These are phyloP conservation scores for Drosophila setifemur DNA, from an alignment of 1,140 invertebrate genomes.

Conservation along the genomic window DNA sequence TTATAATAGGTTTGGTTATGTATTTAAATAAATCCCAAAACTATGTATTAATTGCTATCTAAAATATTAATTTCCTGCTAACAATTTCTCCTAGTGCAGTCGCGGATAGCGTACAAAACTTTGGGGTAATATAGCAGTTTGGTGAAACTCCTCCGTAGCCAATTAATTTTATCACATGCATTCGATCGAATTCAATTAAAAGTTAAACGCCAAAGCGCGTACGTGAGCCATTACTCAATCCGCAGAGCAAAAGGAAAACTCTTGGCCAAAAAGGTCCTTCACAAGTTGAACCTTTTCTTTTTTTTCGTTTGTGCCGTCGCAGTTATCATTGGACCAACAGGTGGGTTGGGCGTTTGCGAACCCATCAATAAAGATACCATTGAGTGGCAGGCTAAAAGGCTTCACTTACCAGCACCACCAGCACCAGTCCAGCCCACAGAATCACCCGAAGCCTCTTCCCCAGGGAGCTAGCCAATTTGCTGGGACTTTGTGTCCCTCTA, in stretches of 20 bases:
- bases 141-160: slow-evolving; percentile 5
- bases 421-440: too few relatives aligned
- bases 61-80: too few relatives aligned
- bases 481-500: slow-evolving; percentile 41
- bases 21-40: too few relatives aligned
- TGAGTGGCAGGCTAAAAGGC: slow-evolving; percentile 41
- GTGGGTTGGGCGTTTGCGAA: slow-evolving; percentile 27
- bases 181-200: slow-evolving; percentile 80
- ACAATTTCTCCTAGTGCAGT: too few relatives aligned
- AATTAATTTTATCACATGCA: slow-evolving; percentile 78
- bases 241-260: not conserved
- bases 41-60: too few relatives aligned
- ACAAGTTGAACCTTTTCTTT: slow-evolving; percentile 44
- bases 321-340: slow-evolving; percentile 47
- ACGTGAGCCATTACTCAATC: slow-evolving; percentile 70
- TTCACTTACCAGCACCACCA: slow-evolving; percentile 4
- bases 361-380: slow-evolving; percentile 67
- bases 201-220: slow-evolving; percentile 60
- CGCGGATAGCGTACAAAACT: too few relatives aligned
- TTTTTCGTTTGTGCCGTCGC: slow-evolving; percentile 11
- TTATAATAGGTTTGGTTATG: too few relatives aligned
- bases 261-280: slow-evolving; percentile 21
- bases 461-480: slow-evolving; percentile 64
- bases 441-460: slow-evolving; percentile 28
- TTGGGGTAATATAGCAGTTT: not conserved